Conservation (phyloP, 2,113 vertebrate genomes). For the Myanophis thanlyinensis region DNA sequence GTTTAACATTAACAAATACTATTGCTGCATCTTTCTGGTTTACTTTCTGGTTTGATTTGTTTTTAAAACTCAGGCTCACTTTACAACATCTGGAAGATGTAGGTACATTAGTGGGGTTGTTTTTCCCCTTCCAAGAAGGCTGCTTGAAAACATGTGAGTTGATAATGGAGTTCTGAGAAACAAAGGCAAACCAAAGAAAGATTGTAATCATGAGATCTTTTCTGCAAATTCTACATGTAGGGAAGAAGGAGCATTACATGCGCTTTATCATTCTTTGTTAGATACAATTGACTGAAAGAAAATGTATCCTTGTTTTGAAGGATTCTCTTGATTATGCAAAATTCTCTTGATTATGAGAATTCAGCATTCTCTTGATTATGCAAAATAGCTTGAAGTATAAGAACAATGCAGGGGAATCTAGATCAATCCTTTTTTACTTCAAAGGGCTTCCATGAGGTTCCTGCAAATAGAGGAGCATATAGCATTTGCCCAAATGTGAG, state of each 20-base stretch:
- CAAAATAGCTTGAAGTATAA: neutral
- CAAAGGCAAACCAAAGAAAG: slow-evolving; percentile 39
- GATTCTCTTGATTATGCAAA: neutral
- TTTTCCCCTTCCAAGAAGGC: neutral
- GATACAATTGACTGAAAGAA: neutral
- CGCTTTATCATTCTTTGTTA: neutral
- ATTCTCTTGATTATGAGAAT: neutral
- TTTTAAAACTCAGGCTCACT: neutral
- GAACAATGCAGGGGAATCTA: neutral
- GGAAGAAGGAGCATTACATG: neutral
- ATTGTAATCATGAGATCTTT: neutral
- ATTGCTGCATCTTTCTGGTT: neutral
- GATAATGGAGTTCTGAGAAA: slow-evolving; percentile 29
- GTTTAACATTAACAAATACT: neutral
- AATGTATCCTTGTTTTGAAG: neutral
- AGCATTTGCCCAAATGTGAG: neutral
- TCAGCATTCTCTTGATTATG: neutral
- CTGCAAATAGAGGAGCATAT: neutral
- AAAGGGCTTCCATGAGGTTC: neutral
- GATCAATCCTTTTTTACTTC: neutral
- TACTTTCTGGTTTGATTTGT: neutral
- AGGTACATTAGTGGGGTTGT: neutral
- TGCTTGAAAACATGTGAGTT: accelerated
- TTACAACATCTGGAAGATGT: neutral
- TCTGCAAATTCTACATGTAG: neutral